Base-by-base conservation (phyloP, 1,140 invertebrate genomes). In the Lepidurus couesii region DNA sequence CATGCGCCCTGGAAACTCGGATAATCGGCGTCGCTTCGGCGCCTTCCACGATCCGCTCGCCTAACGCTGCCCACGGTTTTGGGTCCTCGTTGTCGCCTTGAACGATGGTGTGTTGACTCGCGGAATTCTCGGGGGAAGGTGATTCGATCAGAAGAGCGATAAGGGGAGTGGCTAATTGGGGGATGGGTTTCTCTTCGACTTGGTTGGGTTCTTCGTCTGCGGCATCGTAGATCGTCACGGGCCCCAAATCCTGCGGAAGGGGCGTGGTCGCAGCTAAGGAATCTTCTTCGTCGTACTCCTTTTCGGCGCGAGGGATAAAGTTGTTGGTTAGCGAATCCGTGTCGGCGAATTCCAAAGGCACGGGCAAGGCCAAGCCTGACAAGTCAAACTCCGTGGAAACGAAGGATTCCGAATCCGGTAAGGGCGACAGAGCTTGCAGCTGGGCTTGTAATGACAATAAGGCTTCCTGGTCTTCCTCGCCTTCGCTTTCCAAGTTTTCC, bases 341-440 rank as follows among this genome's bases (percentile, higher is more conserved):
- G 80, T 92, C 91, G 7, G 91, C 92, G 83, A 93, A 93, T 82
- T 91, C 91, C 53, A 89, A 89, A 13, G 92, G 92, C 42, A 91
- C 92, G 1, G 92, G 92, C 74, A 91, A 84, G 75, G 88, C 73
- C 74, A 79, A 26, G 24, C 42, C 44, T 10, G 78, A 79, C 42
- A 45, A 47, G 44, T 75, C 78, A 44, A 75, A 47, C 13, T 79
- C 78, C 34, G 42, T 45, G 6, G 78, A 79, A 43, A 75, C 75
- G 24, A 74, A 21, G 43, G 78, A 74, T 44, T 79, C 78, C 13
- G 78, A 77, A 84, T 91, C 89, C 4, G 90, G 90, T 82, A 92
- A 86, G 10, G 91, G 91, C 74, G 91, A 92, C 42, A 91, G 86
- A 77, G 88, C 89, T 21, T 80, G 76, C 26, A 80, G 75, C 53